Conservation (phyloP, 35 echinoderm and acorn worm genomes). For the Amphiura filiformis region DNA sequence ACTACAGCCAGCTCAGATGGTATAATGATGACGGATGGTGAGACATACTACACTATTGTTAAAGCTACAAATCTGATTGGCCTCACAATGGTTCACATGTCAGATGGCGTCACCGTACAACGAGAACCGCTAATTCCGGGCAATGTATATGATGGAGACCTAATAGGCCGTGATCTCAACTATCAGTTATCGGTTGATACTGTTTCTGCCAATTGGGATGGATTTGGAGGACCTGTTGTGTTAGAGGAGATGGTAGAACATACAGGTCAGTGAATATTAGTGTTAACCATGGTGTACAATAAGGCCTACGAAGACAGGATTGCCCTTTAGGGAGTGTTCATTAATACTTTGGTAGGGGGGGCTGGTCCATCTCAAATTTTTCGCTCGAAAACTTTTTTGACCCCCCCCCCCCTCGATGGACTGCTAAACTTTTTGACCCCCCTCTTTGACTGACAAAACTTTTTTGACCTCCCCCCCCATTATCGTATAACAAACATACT, state of each 20-base stretch:
- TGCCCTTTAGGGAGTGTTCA: no score
- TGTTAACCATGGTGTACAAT: no score
- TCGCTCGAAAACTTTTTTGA: no score
- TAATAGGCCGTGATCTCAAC: slow-evolving; percentile 34
- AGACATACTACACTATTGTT: slow-evolving; percentile 39
- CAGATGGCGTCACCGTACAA: slow-evolving; percentile 29
- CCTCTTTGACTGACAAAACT: no score
- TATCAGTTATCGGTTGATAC: slow-evolving; percentile 23
- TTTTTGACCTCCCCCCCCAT: no score
- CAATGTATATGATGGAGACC: slow-evolving; percentile 32
- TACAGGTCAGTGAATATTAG: no score
- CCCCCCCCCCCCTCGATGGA: no score
- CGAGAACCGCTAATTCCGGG: slow-evolving; percentile 41
- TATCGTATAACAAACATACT: no score
- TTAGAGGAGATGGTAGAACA: not conserved
- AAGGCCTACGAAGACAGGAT: no score
- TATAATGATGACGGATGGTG: slow-evolving; percentile 22
- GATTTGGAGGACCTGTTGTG: slow-evolving; percentile 21
- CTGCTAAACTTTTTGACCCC: no score
- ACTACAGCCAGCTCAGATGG: not conserved
- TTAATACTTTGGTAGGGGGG: no score
- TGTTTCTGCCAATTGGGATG: slow-evolving; percentile 48
- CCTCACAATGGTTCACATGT: not conserved
- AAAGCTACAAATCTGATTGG: slow-evolving; percentile 37
- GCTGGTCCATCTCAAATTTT: no score